phyloP scores from a whole-genome alignment of 2,888 invertebrate species.

The Eutolmus rufibarbis region DNA sequence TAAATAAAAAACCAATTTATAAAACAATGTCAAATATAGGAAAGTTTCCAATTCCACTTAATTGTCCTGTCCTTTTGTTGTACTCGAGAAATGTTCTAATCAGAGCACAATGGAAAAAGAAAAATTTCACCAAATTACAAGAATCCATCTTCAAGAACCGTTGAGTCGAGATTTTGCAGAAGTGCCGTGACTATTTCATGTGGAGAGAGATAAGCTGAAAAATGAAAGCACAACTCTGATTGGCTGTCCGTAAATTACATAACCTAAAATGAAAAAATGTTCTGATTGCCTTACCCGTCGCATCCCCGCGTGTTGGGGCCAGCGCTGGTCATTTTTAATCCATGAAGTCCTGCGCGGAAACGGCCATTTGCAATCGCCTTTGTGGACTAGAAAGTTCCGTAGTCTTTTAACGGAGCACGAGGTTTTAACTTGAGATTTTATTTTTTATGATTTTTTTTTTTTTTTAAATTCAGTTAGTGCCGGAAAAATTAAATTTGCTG shows the following conservation, averaged over 20 bases:
- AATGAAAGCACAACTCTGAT: background rate
- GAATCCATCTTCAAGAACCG: background rate
- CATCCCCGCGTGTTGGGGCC: too few species aligned
- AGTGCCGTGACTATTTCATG: background rate
- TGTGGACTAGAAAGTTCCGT: background rate
- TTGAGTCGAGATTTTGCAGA: background rate
- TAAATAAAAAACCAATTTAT: too few species aligned
- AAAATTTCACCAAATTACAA: background rate
- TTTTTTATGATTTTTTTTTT: background rate
- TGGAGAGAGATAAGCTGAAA: background rate
- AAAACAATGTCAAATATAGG: too few species aligned
- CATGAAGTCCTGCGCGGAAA: background rate
- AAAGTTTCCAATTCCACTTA: too few species aligned
- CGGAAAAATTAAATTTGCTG: background rate
- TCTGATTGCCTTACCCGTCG: background rate
- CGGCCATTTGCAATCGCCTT: background rate
- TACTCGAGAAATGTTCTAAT: too few species aligned
- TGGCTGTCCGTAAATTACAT: background rate
- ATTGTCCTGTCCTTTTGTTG: too few species aligned
- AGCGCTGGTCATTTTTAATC: background rate
- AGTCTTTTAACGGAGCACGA: background rate
- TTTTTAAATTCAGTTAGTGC: background rate
- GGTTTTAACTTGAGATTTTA: background rate
- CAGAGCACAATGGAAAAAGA: too few species aligned
- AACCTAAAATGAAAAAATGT: background rate